phyloP scores from a whole-genome alignment of 2,797 vertebrate genomes.

The Hylomyscus alleni region DNA sequence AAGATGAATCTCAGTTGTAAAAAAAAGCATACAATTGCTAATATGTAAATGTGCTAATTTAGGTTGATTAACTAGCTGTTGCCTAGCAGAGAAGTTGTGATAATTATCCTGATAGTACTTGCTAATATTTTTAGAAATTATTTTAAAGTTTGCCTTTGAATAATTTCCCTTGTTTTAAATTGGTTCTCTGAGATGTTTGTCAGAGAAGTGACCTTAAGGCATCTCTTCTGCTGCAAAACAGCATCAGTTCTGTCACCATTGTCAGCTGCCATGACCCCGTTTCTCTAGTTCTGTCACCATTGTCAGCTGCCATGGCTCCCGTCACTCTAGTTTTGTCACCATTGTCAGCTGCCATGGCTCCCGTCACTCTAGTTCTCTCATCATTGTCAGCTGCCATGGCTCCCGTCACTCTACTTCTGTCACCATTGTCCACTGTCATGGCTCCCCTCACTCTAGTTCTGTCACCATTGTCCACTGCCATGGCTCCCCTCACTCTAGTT shows the following conservation, averaged over 20 bases:
- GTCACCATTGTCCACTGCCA: no score
- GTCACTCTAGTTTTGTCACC: no score
- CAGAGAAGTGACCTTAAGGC: not conserved
- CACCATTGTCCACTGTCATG: no score
- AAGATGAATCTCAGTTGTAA: slow-evolving; percentile 21
- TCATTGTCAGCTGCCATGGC: no score
- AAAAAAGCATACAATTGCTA: slow-evolving; percentile 45
- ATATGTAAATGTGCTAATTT: slow-evolving; percentile 40
- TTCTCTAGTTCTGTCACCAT: no score
- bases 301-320: no score
- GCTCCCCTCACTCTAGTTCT: no score
- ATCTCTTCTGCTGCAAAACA: not conserved
- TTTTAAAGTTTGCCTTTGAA: slow-evolving; percentile 37
- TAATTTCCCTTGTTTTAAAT: slow-evolving; percentile 25
- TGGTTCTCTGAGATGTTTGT: slow-evolving; percentile 47
- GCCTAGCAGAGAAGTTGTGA: slow-evolving; percentile 24
- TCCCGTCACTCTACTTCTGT: no score
- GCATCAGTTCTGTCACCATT: not conserved
- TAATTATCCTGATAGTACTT: slow-evolving; percentile 52
- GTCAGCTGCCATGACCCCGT: not conserved
- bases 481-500: no score
- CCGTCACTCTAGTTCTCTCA: no score
- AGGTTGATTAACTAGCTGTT: slow-evolving; percentile 43
- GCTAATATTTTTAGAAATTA: slow-evolving; percentile 48
- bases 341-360: no score